phyloP scores from a whole-genome alignment of 2,888 invertebrate genomes.

The Lithophane semibrunnea region DNA sequence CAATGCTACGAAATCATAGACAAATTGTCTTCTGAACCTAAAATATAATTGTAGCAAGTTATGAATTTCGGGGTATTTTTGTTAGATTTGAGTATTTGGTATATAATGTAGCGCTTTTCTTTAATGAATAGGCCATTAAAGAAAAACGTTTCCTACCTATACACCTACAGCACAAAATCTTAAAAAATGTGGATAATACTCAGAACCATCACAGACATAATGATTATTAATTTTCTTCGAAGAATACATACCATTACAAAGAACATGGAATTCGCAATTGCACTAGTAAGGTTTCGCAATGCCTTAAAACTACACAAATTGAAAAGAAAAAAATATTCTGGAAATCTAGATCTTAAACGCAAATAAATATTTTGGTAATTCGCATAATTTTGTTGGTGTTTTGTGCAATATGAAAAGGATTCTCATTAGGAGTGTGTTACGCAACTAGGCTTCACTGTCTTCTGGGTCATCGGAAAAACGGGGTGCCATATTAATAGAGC shows the following conservation, averaged over 20 bases:
- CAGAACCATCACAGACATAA: background rate
- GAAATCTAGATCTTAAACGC: background rate
- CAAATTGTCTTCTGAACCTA: too few relatives aligned
- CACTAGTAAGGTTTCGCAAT: background rate
- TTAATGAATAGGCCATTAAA: too few relatives aligned
- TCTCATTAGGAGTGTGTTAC: background rate
- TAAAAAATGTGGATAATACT: background rate
- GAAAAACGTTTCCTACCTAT: too few relatives aligned
- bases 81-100: background rate
- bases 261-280: background rate
- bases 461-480: background rate
- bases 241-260: background rate
- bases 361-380: background rate
- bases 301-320: background rate
- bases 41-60: background rate
- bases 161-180: background rate
- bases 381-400: background rate
- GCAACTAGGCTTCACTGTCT: background rate
- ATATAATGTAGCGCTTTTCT: too few relatives aligned
- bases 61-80: background rate
- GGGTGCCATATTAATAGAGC: constrained; percentile 1
- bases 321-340: background rate
- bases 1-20: too few relatives aligned
- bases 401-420: background rate
- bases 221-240: background rate